phyloP scores from a whole-genome alignment of 2,113 vertebrate genomes.

The Forbesichthys papilliferus region DNA sequence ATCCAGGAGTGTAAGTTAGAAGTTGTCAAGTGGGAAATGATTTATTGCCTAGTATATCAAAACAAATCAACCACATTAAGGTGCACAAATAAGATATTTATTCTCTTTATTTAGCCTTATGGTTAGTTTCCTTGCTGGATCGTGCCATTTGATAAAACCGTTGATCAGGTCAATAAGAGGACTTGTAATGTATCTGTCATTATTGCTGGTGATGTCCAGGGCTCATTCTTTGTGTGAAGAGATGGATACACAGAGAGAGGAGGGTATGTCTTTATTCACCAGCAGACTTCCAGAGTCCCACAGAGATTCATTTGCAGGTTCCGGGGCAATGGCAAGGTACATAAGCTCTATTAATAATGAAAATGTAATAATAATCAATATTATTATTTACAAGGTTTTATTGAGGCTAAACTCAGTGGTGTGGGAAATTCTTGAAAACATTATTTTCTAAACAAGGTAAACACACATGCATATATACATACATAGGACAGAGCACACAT shows the following conservation, averaged over 20 bases:
- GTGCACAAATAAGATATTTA: too few relatives aligned
- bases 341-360: background rate
- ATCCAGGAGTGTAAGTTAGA: background rate
- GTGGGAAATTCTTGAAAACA: too few relatives aligned
- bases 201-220: conserved; percentile 61
- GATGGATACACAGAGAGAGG: conserved; percentile 72
- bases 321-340: conserved; percentile 86
- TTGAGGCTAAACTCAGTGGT: too few relatives aligned
- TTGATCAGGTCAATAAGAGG: background rate
- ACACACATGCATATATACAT: too few relatives aligned
- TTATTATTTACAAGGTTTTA: too few relatives aligned
- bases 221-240: conserved; percentile 74
- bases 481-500: background rate
- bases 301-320: conserved; percentile 69
- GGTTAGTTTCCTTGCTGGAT: too few relatives aligned
- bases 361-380: too few relatives aligned
- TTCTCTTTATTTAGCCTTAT: too few relatives aligned
- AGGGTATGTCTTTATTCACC: conserved; percentile 73
- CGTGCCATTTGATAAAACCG: too few relatives aligned
- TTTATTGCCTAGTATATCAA: background rate
- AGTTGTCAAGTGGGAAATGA: background rate
- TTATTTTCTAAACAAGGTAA: too few relatives aligned
- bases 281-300: conserved; percentile 66
- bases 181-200: background rate
- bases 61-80: too few relatives aligned